phyloP scores from a whole-genome alignment of 2,888 invertebrate species.

The Leucoma salicis region DNA sequence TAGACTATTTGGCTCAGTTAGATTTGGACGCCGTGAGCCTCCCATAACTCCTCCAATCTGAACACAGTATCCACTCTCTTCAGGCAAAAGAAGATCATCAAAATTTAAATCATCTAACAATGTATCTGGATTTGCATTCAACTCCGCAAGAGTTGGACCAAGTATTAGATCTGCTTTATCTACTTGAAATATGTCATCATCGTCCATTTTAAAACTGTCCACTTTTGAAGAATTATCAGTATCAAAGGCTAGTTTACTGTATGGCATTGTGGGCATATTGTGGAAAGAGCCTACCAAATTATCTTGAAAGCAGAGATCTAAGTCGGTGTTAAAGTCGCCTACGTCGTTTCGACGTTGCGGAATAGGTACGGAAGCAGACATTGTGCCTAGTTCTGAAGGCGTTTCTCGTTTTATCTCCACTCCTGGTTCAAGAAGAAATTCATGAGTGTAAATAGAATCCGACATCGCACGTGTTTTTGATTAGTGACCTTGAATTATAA shows the following conservation, averaged over 20 bases:
- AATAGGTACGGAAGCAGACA: constrained; percentile 85
- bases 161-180: constrained; percentile 93
- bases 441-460: constrained; percentile 84
- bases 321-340: constrained; percentile 79
- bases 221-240: constrained; percentile 70
- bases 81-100: constrained; percentile 90
- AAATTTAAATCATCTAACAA: constrained; percentile 92
- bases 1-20: constrained; percentile 46
- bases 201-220: constrained; percentile 90
- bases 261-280: constrained; percentile 63
- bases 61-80: constrained; percentile 83
- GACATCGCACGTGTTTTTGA: constrained; percentile 83
- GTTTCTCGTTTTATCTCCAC: constrained; percentile 85
- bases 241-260: constrained; percentile 65
- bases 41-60: constrained; percentile 77
- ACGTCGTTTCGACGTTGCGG: constrained; percentile 78
- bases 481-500: constrained; percentile 76
- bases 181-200: constrained; percentile 94
- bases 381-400: constrained; percentile 64
- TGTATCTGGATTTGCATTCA: constrained; percentile 92
- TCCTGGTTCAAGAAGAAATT: constrained; percentile 84
- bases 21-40: constrained; percentile 53
- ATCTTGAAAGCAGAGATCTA: constrained; percentile 81
- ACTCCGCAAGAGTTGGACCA: constrained; percentile 91
- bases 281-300: constrained; percentile 64